Evolutionary conservation across 2,888 invertebrate genomes (phyloP), one percentile per base, ranked within the genome.

Genomic region (Syritta pipiens): DNA sequence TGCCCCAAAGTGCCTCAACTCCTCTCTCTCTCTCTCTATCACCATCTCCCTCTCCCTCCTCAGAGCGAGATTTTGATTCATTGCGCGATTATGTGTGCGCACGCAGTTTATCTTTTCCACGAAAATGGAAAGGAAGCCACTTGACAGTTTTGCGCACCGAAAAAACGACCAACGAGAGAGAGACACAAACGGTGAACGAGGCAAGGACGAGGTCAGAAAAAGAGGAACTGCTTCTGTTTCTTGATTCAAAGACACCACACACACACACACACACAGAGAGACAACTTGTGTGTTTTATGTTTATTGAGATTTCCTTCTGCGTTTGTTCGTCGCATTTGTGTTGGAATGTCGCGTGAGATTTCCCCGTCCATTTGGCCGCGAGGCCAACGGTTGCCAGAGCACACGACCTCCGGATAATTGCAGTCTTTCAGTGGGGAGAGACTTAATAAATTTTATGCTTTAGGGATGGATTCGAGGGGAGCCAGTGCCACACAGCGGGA

Each of bases 81-180:
- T 86, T 85, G 86, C 86, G 82, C 86, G 86, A 86, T 86, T 86
- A 86, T 86, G 84, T 86, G 86, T 85, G 86, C 82, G 83, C 86
- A 86, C 84, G 86, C 86, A 86, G 86, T 86, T 86, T 86, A 86
- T 86, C 86, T 86, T 86, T 79, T 81, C 83, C 82, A 82, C 84
- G 82, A 85, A 84, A 82, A 75, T 71, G 71, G 57, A 76, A 71
- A 83, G 83, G 82, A 84, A 81, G 81, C 79, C 72, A 82, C 71
- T 71, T 77, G 77, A 77, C 77, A 77, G 77, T 71, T 77, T 17
- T 30, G 71, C 59, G 30, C 59, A 37, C 63, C 49, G 44, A 71
- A 77, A 77, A 77, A 76, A 49, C 6, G 22, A 44, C 44, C 6
- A 44, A 10, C 35, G 12, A n/a, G 10, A 35, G 2, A 35, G 3